Conservation (phyloP, 2,113 vertebrate species). For the Lichenostomus cassidix region DNA sequence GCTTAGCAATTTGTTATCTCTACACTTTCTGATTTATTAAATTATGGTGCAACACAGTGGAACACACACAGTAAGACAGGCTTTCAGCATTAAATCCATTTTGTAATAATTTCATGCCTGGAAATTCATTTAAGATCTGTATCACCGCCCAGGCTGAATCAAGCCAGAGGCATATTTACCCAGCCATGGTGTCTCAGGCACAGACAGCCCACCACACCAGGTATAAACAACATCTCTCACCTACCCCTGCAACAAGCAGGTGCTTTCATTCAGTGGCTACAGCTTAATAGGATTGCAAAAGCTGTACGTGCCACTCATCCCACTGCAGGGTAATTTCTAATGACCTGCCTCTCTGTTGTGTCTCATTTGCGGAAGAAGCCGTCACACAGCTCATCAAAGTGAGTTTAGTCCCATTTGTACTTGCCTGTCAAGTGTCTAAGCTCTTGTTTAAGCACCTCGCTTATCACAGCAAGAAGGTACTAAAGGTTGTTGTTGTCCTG, state of each 20-base stretch:
- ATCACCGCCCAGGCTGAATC: background rate
- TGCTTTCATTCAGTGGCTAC: background rate
- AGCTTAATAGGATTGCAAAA: constrained; percentile 14
- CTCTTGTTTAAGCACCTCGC: background rate
- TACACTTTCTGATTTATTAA: background rate
- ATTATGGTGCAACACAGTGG: background rate
- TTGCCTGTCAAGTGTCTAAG: constrained; percentile 6
- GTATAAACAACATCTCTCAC: background rate
- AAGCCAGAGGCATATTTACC: background rate
- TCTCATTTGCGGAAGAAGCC: background rate
- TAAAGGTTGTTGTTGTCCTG: constrained; percentile 32
- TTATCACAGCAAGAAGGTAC: background rate
- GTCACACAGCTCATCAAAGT: background rate
- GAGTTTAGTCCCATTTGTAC: constrained; percentile 42
- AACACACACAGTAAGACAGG: background rate
- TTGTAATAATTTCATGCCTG: background rate
- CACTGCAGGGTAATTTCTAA: background rate
- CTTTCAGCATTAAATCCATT: background rate
- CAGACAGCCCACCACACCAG: background rate
- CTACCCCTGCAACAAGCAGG: background rate
- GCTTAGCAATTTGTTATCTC: background rate
- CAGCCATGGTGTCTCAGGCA: rapidly evolving
- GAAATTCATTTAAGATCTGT: background rate
- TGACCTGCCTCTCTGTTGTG: constrained; percentile 1
- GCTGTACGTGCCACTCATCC: background rate